Evolutionary conservation across 2,113 vertebrate genomes (phyloP), one percentile per base, ranked within the genome.

Genomic region (Paramormyrops kingsleyae): DNA sequence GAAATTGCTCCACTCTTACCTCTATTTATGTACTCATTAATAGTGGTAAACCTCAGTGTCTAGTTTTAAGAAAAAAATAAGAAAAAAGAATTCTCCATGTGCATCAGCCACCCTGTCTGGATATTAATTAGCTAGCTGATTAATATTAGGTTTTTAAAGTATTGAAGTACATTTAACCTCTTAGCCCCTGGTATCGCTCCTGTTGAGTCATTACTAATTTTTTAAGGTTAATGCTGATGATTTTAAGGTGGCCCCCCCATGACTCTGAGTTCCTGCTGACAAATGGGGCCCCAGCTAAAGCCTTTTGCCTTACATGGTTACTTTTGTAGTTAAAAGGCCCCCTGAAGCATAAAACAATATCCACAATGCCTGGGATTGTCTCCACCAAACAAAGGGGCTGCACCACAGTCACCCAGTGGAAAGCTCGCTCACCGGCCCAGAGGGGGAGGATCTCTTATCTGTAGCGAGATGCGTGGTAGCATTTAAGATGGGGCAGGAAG

Each of bases 391-490:
- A 13, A 74, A 66, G 90, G 88, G 87, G 56, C 87, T 24, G 24
- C 44, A 86, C 87, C 62, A 59, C 84, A 91, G 86, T n/a, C n/a
- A 5, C 39, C 53, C 50, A 42, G 49, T 77, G 53, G 56, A 66
- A 84, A 70, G 35, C 35, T 8, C 50, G 53, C 49, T 39, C 39
- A 31, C n/a, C 44, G 53, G 13, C 80, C 15, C 35, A 44, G 49
- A 91, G 66, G 39, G 93, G 91, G 91, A 93, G 92, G 88, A 87
- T 89, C 91, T 92, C 91, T 95, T 95, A 94, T 94, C 92, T 94
- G 91, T 89, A 89, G 88, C 92, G 92, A 91, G 93, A 94, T 92
- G 90, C 92, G 93, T 91, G 92, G 89, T 90, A 92, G 91, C 88
- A 35, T 93, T 92, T 92, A 93, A 89, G 66, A 91, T 87, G 90